A percentile compares a stretch with the other conserved stretches of the same genome.
phyloP scores from a whole-genome alignment of 1,140 invertebrate genomes.

The Geopemphigus sp. region DNA sequence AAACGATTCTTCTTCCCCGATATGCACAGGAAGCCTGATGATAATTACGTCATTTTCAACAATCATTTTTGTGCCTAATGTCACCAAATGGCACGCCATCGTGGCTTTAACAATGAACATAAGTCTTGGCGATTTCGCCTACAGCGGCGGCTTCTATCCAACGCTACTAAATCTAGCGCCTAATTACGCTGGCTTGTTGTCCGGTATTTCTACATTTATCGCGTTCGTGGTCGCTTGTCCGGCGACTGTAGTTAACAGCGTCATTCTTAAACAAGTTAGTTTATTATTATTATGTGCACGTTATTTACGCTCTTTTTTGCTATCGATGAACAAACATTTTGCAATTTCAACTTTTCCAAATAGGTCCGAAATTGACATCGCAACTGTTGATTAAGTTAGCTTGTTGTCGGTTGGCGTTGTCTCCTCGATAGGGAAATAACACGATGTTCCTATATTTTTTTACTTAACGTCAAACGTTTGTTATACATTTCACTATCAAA shows the following conservation, averaged over 20 bases:
- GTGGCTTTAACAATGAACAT: slow-evolving; percentile 5
- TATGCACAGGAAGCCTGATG: not conserved
- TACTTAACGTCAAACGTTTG: too few relatives aligned
- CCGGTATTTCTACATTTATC: slow-evolving; percentile 17
- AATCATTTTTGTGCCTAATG: not conserved
- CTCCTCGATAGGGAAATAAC: too few relatives aligned
- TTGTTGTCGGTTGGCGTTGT: too few relatives aligned
- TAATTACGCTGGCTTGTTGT: slow-evolving; percentile 26
- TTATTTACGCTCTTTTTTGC: too few relatives aligned
- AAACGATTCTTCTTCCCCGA: too few relatives aligned
- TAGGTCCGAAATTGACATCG: too few relatives aligned
- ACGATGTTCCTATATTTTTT: too few relatives aligned
- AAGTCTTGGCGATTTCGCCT: slow-evolving; percentile 26
- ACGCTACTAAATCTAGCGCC: slow-evolving; percentile 25
- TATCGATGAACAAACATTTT: too few relatives aligned
- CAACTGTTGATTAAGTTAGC: too few relatives aligned
- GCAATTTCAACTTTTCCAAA: too few relatives aligned
- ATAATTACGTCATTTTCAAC: not conserved
- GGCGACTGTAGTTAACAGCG: slow-evolving; percentile 8
- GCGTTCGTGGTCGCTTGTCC: not conserved
- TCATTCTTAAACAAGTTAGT: slow-evolving; percentile 18
- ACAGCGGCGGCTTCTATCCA: slow-evolving; percentile 26
- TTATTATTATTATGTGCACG: not conserved
- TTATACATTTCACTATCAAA: too few relatives aligned
- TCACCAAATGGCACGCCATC: slow-evolving; percentile 20